phyloP scores from a whole-genome alignment of 2,113 vertebrate species.

The Percopsis transmontana region DNA sequence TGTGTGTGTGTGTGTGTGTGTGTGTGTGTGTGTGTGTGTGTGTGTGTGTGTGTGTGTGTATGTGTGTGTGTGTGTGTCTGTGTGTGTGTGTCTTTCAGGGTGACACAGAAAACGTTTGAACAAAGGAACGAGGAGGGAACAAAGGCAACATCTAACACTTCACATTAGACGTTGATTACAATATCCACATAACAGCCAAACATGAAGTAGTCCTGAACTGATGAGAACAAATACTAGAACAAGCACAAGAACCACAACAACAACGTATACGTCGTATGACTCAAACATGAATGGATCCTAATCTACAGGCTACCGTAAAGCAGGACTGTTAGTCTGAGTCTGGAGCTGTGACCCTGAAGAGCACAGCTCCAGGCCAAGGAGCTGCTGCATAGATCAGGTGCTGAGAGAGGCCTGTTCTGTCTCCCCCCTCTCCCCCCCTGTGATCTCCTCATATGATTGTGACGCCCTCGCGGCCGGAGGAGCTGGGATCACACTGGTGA shows the following conservation, averaged over 20 bases:
- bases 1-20: slow-evolving; percentile 6
- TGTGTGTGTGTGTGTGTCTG: not conserved
- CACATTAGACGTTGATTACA: not conserved
- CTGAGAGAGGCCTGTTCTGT: slow-evolving; percentile 52
- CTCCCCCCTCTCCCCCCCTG: slow-evolving; percentile 39
- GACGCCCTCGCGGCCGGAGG: slow-evolving; percentile 65
- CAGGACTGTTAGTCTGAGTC: too few species aligned
- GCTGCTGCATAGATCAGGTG: slow-evolving; percentile 58
- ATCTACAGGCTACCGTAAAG: too few species aligned
- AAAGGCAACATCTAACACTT: not conserved
- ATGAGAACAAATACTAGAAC: too few species aligned
- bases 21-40: not conserved
- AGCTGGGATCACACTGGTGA: slow-evolving; percentile 56
- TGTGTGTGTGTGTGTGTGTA: not conserved
- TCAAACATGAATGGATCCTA: too few species aligned
- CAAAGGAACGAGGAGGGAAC: not conserved
- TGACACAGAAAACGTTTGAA: not conserved
- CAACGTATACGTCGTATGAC: too few species aligned
- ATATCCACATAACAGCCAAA: not conserved
- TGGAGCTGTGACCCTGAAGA: slow-evolving; percentile 1
- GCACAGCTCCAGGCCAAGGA: not conserved
- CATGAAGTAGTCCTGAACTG: not conserved
- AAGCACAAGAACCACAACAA: too few species aligned
- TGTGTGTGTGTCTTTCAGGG: not conserved
- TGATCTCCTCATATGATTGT: slow-evolving; percentile 74